Percentiles rank a stretch among this genome's conserved stretches.
Conservation (phyloP, 2,797 vertebrate genomes). For the Hipposideros larvatus region DNA sequence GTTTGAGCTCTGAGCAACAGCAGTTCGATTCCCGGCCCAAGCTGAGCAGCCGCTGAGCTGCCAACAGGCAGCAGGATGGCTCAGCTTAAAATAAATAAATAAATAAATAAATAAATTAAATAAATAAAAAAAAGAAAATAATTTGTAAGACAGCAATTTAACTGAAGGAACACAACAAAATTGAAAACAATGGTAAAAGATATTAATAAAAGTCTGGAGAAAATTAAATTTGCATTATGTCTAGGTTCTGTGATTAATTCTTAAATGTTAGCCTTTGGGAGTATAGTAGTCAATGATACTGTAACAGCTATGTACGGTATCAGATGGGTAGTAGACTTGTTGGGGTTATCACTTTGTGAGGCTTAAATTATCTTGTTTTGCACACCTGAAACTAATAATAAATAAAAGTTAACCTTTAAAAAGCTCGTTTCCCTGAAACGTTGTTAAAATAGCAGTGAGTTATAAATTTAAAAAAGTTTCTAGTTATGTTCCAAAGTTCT, state of each 20-base stretch:
- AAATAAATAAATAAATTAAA: no score
- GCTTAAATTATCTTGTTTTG: no score
- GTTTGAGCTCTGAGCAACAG: no score
- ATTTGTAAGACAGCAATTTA: slow-evolving; percentile 28
- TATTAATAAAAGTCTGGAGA: neutral
- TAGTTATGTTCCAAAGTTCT: slow-evolving; percentile 41
- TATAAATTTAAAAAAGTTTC: neutral
- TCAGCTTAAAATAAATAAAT: no score
- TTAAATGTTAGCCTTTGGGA: neutral
- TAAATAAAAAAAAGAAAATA: neutral
- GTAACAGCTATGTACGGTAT: no score
- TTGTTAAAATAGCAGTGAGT: slow-evolving; percentile 52
- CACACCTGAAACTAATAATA: no score
- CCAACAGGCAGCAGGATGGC: no score
- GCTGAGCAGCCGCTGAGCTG: no score
- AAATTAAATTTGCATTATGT: slow-evolving; percentile 48
- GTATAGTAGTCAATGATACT: no score
- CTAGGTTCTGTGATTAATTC: neutral
- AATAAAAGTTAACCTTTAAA: slow-evolving; percentile 9
- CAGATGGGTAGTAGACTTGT: no score
- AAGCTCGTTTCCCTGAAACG: neutral
- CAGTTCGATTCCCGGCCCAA: no score
- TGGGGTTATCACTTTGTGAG: no score
- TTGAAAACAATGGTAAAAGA: neutral
- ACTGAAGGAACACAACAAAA: slow-evolving; percentile 32